phyloP scores from a whole-genome alignment of 2,113 vertebrate genomes.

The Alethe diademata region DNA sequence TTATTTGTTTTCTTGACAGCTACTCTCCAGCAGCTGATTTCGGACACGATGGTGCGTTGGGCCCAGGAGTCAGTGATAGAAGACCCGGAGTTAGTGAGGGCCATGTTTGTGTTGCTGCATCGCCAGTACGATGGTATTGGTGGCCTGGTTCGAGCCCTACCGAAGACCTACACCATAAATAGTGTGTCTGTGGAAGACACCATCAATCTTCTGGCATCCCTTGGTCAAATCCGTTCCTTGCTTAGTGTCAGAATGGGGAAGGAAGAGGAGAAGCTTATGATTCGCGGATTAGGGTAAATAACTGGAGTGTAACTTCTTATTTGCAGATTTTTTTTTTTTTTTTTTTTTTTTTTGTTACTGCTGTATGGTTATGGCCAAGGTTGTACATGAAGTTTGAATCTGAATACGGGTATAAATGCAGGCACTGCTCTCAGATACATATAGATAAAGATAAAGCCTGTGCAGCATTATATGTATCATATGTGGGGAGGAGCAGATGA shows the following conservation, averaged over 20 bases:
- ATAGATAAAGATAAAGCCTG: not conserved
- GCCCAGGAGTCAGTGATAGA: conserved; percentile 95
- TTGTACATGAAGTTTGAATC: not conserved
- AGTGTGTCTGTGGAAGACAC: conserved; percentile 94
- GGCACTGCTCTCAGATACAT: not conserved
- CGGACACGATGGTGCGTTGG: conserved; percentile 96
- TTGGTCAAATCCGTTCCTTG: conserved; percentile 93
- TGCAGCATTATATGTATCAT: not conserved
- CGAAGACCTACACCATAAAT: conserved; percentile 96
- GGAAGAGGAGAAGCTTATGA: conserved; percentile 98
- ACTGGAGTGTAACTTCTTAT: not conserved
- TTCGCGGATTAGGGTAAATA: conserved; percentile 89
- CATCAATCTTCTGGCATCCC: conserved; percentile 90
- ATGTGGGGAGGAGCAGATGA: not conserved
- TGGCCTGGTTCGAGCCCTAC: conserved; percentile 88
- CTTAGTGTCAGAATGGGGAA: conserved; percentile 95
- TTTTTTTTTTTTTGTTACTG: not conserved
- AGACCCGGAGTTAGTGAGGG: conserved; percentile 91
- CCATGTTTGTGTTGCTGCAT: conserved; percentile 94
- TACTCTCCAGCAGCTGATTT: conserved; percentile 92
- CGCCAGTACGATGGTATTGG: conserved; percentile 95
- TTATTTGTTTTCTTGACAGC: conserved; percentile 66
- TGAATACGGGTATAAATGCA: not conserved
- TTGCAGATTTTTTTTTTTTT: not conserved
- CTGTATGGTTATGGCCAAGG: not conserved